Conservation (phyloP, 1,140 invertebrate species). For the Bombus confusus region DNA sequence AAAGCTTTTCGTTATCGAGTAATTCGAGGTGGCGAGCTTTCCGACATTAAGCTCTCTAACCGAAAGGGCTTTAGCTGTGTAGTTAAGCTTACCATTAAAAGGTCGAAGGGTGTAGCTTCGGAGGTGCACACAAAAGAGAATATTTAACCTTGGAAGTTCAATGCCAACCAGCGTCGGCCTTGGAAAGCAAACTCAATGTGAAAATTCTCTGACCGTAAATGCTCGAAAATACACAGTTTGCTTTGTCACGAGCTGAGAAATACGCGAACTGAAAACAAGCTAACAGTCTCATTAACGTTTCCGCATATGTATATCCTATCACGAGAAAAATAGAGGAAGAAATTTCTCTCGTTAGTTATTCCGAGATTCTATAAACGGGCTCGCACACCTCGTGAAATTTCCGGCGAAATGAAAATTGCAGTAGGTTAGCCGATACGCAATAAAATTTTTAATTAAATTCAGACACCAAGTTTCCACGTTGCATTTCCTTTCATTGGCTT, state of each 20-base stretch:
- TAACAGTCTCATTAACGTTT: not conserved
- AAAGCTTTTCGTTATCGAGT: not conserved
- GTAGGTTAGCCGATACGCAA: not conserved
- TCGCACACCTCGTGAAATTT: not conserved
- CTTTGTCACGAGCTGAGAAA: not conserved
- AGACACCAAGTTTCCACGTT: not conserved
- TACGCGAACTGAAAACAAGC: not conserved
- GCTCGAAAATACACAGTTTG: not conserved
- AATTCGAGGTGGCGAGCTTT: not conserved
- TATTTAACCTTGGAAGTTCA: not conserved
- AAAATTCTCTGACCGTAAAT: conserved; percentile 24
- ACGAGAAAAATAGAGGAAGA: no score
- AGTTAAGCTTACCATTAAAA: not conserved
- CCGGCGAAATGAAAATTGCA: not conserved
- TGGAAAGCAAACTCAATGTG: not conserved
- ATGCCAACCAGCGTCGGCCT: not conserved
- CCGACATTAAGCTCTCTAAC: not conserved
- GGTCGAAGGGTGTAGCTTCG: not conserved
- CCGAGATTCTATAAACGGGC: not conserved
- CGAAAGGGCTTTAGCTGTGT: not conserved
- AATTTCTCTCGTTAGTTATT: not conserved
- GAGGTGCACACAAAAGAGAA: not conserved
- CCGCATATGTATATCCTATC: no score
- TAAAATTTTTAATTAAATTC: conserved; percentile 54
- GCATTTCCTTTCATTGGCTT: conserved; percentile 23